Base-by-base conservation (phyloP, 2,113 vertebrate species). In the Sturnira hondurensis region DNA sequence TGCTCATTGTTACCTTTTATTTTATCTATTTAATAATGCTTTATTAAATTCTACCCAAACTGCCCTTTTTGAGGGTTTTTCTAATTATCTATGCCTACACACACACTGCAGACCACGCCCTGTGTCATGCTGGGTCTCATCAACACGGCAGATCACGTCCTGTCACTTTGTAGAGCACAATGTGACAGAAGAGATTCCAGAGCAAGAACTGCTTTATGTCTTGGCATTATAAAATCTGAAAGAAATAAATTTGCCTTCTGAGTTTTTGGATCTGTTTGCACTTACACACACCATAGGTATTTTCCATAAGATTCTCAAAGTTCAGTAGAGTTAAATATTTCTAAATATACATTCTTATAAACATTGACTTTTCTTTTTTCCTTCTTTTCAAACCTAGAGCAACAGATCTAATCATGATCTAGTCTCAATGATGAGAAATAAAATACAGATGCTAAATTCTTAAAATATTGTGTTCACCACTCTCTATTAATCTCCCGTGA, bases 151-250 rank as follows among this genome's bases (percentile, higher is more conserved):
- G 70, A 74, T 95, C 87, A 85, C 92, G 95, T 97, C 93, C 94
- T 97, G 87, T 98, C 97, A 97, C 50, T 97, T 97, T 97, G 86
- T 33, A 84, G 92, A 95, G 80, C 71, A 95, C 61, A 95, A 26
- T 88, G 58, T 98, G 96, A 98, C 96, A 97, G 96, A 96, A 97
- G 91, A 68, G 85, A 73, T 95, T 97, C 93, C 86, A 97, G 92
- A 97, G 78, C 13, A 28, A 98, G 47, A 76, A 1, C 85, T 96
- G 84, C 77, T 80, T 76, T 96, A 93, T 95, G 82, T 86, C 80
- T 97, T 96, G 96, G 76, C 90, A 97, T 93, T 65, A 96, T 77
- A 86, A 97, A 91, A 97, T 77, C 89, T 78, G 92, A 97, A 97
- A 96, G 78, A 97, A 98, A 97, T 89, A 91, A 15, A 94, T 97